Conservation (phyloP, 2,113 vertebrate genomes). For the Morphnarchus princeps region DNA sequence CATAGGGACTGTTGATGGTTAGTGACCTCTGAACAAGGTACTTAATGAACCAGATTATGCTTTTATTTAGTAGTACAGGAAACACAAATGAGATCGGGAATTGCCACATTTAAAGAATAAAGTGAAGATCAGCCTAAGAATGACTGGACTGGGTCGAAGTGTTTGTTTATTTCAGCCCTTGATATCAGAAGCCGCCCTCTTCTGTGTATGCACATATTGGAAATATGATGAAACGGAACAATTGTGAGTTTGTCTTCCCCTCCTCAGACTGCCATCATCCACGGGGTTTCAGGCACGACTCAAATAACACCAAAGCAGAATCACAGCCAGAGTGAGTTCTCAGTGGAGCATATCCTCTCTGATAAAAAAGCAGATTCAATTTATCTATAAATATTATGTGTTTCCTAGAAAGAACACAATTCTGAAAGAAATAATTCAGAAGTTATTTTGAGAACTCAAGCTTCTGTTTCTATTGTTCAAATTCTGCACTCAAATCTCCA, state of each 20-base stretch:
- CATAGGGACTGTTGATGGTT: not conserved
- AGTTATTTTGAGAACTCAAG: not conserved
- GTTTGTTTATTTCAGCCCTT: not conserved
- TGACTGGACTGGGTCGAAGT: not conserved
- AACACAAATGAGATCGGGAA: not conserved
- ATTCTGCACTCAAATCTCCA: not conserved
- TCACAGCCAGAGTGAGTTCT: not conserved
- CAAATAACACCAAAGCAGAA: not conserved
- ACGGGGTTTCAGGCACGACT: not conserved
- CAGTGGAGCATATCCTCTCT: not conserved
- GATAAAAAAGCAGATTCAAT: not conserved
- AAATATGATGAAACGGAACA: not conserved
- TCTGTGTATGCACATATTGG: not conserved
- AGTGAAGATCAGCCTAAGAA: not conserved
- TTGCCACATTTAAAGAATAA: not conserved
- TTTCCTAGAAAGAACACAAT: not conserved
- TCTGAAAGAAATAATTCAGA: not conserved
- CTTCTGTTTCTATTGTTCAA: not conserved
- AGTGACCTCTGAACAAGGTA: not conserved
- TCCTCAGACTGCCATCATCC: not conserved
- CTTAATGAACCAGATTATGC: not conserved
- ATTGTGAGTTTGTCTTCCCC: not conserved
- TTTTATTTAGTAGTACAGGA: not conserved
- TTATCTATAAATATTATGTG: not conserved
- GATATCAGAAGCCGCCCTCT: not conserved